phyloP scores from a whole-genome alignment of 2,797 vertebrate species.

The Streptopelia turtur region DNA sequence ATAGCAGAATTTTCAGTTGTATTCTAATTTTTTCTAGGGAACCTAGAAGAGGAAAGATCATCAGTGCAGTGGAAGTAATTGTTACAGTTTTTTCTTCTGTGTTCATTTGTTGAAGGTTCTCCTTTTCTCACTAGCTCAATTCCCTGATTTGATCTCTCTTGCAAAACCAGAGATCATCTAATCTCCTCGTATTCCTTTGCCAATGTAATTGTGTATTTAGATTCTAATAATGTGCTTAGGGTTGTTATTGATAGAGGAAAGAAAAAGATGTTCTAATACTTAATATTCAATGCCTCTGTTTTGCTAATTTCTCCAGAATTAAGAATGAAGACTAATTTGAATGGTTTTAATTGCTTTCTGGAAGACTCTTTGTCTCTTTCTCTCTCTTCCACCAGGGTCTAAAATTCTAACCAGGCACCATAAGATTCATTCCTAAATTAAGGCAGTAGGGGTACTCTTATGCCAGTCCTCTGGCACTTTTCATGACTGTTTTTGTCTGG shows the following conservation, averaged over 20 bases:
- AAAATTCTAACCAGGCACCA: not conserved
- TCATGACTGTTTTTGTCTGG: not conserved
- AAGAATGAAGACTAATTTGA: not conserved
- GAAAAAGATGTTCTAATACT: not conserved
- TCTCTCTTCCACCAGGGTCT: not conserved
- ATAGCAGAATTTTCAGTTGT: not conserved
- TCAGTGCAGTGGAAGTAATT: not conserved
- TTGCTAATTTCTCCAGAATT: not conserved
- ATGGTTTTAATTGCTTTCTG: not conserved
- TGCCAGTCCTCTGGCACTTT: not conserved
- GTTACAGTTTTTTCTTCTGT: not conserved
- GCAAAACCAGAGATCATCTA: not conserved
- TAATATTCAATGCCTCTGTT: not conserved
- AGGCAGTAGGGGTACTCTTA: not conserved
- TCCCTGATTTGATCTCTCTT: not conserved
- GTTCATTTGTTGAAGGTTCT: not conserved
- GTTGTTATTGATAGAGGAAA: not conserved
- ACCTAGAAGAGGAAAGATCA: not conserved
- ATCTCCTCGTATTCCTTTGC: rapidly evolving
- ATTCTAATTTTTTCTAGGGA: not conserved
- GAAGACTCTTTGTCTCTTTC: not conserved
- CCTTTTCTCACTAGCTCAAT: not conserved
- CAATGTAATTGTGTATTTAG: not conserved
- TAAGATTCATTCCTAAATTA: not conserved
- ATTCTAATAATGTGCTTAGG: not conserved